A percentile compares a stretch with the other conserved stretches of the same genome.
Evolutionary conservation across 1,140 invertebrate species (phyloP).

Genomic region (Oncopeltus fasciatus): DNA sequence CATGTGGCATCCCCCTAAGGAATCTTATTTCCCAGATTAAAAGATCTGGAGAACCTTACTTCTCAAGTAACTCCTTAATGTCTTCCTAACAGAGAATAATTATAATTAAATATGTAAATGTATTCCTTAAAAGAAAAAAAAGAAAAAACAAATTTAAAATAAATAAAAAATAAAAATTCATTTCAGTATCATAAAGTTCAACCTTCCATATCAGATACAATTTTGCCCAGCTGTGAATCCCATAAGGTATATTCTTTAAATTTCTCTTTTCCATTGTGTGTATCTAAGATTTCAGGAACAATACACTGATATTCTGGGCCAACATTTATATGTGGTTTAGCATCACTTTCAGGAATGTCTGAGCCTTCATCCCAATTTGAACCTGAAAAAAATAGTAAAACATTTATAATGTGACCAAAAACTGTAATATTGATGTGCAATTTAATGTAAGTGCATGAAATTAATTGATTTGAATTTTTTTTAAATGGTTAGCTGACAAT

Average conservation of each 20-base stretch:
- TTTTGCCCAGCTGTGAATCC: conserved; percentile 63
- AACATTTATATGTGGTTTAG: conserved; percentile 68
- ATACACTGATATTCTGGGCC: conserved; percentile 77
- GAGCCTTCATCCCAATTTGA: conserved; percentile 11
- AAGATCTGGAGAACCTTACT: no score
- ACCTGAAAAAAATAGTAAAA: not conserved
- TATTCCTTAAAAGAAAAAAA: not conserved
- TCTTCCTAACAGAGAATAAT: no score
- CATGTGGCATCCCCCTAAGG: no score
- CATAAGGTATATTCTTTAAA: conserved; percentile 63
- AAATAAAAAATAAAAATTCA: not conserved
- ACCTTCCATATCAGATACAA: conserved; percentile 18
- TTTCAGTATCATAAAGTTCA: not conserved
- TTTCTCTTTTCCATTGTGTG: conserved; percentile 34
- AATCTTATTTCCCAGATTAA: no score
- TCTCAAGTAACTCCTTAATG: no score
- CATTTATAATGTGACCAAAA: no score
- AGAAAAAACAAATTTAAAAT: not conserved
- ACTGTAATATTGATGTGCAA: no score
- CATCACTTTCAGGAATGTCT: conserved; percentile 32
- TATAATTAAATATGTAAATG: not conserved
- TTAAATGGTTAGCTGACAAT: no score
- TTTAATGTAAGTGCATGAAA: no score
- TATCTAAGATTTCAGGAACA: conserved; percentile 43
- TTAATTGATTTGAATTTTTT: no score